Evolutionary conservation across 2,113 vertebrate species (phyloP), one percentile per base, ranked within the genome.

Genomic region (Lontra canadensis): DNA sequence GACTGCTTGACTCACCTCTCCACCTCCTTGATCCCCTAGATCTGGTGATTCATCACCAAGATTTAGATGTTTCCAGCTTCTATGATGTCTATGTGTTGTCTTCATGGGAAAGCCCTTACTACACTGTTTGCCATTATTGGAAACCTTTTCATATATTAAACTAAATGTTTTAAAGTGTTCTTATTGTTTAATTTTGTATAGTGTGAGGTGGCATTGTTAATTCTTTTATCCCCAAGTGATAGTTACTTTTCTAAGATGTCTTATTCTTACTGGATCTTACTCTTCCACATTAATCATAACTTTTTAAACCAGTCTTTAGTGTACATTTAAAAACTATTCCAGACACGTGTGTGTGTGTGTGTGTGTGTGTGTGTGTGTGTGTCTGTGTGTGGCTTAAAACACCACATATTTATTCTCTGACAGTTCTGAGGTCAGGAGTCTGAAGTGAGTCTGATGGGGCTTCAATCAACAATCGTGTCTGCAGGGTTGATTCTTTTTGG

Each of bases 81-180:
- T 93, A 52, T 44, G 39, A 44, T 23, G 6, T 42, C 73, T 74
- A 44, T 44, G 39, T 44, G 63, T 90, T 47, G 18, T 95, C 31
- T 85, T 90, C 49, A 42, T 67, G n/a, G 34, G 74, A 20, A 94
- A 47, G 21, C 34, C 42, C n/a, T 83, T 29, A 31, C 52, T 69
- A 63, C 49, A 59, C 31, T 61, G 42, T 84, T 95, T 61, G 12
- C 15, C 15, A 55, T 63, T 69, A 47, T 34, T 76, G 31, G 36
- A 96, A 95, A 36, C 31, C 12, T 85, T 31, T 81, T n/a, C 36
- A 42, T 20, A 59, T 67, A 86, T 85, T 59, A 96, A 90, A 89
- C 63, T 34, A 81, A 92, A 80, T 31, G 42, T 76, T 81, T 55
- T 61, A 34, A 74, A 87, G 29, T 61, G 26, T 65, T 88, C 44